Conservation (phyloP, 2,888 invertebrate genomes). For the Lepidochrysops patricia region DNA sequence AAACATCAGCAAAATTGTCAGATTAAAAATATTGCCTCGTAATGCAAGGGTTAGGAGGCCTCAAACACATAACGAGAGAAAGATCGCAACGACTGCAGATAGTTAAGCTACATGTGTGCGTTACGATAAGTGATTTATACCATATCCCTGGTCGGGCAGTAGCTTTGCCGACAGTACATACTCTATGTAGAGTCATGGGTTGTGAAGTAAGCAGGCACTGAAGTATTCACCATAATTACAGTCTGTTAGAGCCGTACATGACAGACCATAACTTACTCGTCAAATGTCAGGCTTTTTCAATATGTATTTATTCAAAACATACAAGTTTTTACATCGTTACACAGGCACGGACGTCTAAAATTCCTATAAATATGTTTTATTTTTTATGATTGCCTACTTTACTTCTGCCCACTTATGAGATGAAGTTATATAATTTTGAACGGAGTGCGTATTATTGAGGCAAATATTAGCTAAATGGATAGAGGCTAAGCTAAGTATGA, state of each 20-base stretch:
- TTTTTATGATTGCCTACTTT: neutral
- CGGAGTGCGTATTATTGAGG: no score
- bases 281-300: neutral
- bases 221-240: constrained; percentile 9
- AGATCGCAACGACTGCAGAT: no score
- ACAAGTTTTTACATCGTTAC: neutral
- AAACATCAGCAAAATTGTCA: no score
- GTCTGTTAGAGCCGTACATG: neutral
- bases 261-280: neutral
- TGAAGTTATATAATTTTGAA: neutral
- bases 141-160: no score
- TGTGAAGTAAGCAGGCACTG: neutral
- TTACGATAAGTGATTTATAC: no score
- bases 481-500: no score
- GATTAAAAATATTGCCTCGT: no score
- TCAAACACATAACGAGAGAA: no score
- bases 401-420: neutral
- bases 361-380: neutral
- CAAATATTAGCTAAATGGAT: no score
- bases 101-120: no score
- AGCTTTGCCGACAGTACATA: no score
- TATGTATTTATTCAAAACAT: neutral
- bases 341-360: neutral
- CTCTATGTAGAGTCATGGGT: neutral
- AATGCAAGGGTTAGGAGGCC: no score